Base-by-base conservation (phyloP, 2,113 vertebrate species). In the Lophius piscatorius region DNA sequence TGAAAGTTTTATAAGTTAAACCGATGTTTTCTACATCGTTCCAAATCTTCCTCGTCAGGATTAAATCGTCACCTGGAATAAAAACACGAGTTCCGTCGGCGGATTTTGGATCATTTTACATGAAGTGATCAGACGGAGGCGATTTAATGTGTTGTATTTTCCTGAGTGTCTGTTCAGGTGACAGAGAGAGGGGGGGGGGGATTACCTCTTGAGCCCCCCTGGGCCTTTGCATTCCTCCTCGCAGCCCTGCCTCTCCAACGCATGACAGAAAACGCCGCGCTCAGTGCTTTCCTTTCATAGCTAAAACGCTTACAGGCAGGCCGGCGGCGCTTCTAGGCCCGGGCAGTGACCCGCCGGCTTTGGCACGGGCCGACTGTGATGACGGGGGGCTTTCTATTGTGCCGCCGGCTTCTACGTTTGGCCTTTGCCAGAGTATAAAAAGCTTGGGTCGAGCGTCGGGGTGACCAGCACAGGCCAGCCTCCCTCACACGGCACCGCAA, bases 401-500 rank as follows among this genome's bases (percentile, higher is more conserved):
- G 85, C 23, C 2, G 63, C 39, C 63, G 81, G 81, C 83, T 84
- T 79, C 75, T 9, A 68, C 76, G 60, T 80, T 81, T 84, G 88
- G 89, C 86, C 84, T 90, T 92, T 94, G 93, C 94, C 93, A 94
- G 94, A 74, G 91, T 94, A 96, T 95, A 95, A 94, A n/a, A 96
- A 92, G 85, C 70, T 57, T 41, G 70, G 77, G 75, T 69, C 8
- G 45, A 41, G 71, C 10, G 46, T 20, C 60, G 61, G 73, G 33
- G 63, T 51, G 70, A 85, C 71, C 77, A 71, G 82, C 74, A 92
- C 73, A 41, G 89, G 90, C 82, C 89, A 90, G 89, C 89, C 87
- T 83, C 51, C 87, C 77, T 71, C 85, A 85, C 83, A 90, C 81
- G 62, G 74, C 87, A 91, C 85, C 35, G 70, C 81, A 70, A 88